Evolutionary conservation across 1,140 invertebrate genomes (phyloP), one percentile per base, ranked within the genome.

Genomic region (Drosophila oshimai): DNA sequence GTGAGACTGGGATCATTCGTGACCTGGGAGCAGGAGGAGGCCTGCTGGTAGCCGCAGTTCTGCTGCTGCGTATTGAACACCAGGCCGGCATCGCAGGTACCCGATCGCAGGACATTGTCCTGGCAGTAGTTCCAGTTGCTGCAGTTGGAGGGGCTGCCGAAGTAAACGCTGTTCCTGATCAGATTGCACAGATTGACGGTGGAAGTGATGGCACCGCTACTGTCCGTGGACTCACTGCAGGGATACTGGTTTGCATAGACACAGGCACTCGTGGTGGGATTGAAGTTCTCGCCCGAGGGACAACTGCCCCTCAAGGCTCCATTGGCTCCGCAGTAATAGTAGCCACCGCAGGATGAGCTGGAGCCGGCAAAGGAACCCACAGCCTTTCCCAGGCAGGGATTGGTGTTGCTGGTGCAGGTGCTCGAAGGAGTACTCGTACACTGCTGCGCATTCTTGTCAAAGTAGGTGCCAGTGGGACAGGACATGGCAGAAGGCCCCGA

Each of bases 231-330:
- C 2, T 28, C 6, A 4, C 26, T 6, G 36, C 72, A 76, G 9
- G 51, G 34, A 37, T 64, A 74, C 1, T 39, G 31, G 45, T 33
- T 57, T 12, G 18, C 3, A 33, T 64, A 81, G 3, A 55, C 55
- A 18, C 79, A 83, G n/a, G 49, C 13, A 47, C 53, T 47, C 4
- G 28, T 65, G 0, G 20, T 31, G 15, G 73, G 62, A 49, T 83
- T 70, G 22, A 81, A 83, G 37, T 74, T 64, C 24, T 77, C 47
- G 7, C 69, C 69, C 34, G 17, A n/a, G 1, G 77, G 77, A 28
- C 79, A 83, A 9, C 17, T 37, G 22, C 73, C 47, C 2, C 13
- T 12, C n/a, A 39, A 0, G 0, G 73, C 24, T 3, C 77, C 77
- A 1, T 42, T 41, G 15, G 49, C 39, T 7, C 53, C 17, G 46